Base-by-base conservation (phyloP, 2,888 invertebrate genomes). In the Bursaphelenchus okinawaensis region DNA sequence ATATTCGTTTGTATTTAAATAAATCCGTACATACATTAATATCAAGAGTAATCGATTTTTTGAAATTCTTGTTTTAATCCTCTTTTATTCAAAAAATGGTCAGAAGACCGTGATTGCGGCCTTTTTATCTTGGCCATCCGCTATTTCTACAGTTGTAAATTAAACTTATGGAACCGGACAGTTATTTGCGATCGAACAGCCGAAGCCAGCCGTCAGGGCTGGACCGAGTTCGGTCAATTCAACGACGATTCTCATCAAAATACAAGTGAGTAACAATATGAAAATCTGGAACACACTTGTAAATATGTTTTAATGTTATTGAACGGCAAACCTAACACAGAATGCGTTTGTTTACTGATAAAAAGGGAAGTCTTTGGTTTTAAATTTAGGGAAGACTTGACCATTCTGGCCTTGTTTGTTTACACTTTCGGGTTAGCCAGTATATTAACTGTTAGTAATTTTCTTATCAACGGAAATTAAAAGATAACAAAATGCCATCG, bases 201-300 rank as follows among this genome's bases (percentile, higher is more conserved):
- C 68, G 74, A 16, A 77, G 76, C 66, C 77, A 78, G 58, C 78
- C 78, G 19, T 73, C 73, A 62, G 78, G 78, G 24, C 63, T 78
- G 58, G 75, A 77, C 52, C 68, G 77, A n/a, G 76, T 78, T n/a
- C 75, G 75, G 28, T 78, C 75, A 61, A 68, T 78, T 8, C 76
- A 77, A 8, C 63, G 78, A 23, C 72, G 78, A 57, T 63, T 78
- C 20, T 76, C 76, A 7, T 75, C 75, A 6, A 78, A 76, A 22
- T 40, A 51, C 52, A 59, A 59, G 60, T 59, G 23, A 59, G 60
- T 59, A n/a, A n/a, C n/a, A n/a, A n/a, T n/a, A n/a, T n/a, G n/a
- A n/a, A n/a, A n/a, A n/a, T n/a, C n/a, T n/a, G n/a, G n/a, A n/a
- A n/a, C n/a, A n/a, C n/a, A n/a, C n/a, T n/a, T n/a, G n/a, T n/a